These are phyloP conservation scores for Rhabdornis inornatus DNA, from an alignment of 2,113 vertebrate genomes.

Conservation along the genomic window DNA sequence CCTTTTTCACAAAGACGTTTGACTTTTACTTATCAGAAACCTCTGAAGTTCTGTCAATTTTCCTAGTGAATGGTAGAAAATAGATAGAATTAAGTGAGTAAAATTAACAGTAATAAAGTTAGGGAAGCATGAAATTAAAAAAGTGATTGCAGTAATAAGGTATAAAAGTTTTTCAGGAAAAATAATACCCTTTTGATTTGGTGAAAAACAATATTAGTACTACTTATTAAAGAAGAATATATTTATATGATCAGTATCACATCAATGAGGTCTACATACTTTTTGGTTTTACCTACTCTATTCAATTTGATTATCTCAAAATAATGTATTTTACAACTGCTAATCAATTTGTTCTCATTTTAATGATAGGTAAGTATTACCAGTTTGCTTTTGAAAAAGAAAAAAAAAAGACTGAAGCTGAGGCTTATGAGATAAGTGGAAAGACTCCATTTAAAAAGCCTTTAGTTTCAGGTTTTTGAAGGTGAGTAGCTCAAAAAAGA, in stretches of 20 bases:
- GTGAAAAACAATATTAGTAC: not conserved
- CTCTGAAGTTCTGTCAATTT: not conserved
- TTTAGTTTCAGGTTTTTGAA: not conserved
- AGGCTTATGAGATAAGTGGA: not conserved
- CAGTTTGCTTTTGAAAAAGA: not conserved
- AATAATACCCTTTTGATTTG: constrained; percentile 5
- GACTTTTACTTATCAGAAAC: constrained; percentile 1
- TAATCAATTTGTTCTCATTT: not conserved
- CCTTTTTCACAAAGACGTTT: not conserved
- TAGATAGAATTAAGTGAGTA: constrained; percentile 49
- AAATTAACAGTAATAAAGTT: constrained; percentile 72
- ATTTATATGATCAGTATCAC: not conserved
- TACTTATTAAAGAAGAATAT: not conserved
- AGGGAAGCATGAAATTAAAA: constrained; percentile 74
- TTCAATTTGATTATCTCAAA: not conserved
- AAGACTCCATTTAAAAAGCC: not conserved
- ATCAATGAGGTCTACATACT: not conserved
- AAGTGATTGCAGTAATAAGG: constrained; percentile 47
- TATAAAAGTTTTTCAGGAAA: constrained; percentile 24
- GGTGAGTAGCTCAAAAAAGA: not conserved
- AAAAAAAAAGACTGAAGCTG: too few relatives aligned
- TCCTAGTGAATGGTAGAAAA: constrained; percentile 42
- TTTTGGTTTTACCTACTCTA: not conserved
- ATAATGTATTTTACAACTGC: not conserved
- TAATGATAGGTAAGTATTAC: not conserved